A percentile compares a stretch with the other conserved stretches of the same genome.
Conservation (phyloP, 1,140 invertebrate genomes). For the Drosophila jambulina region DNA sequence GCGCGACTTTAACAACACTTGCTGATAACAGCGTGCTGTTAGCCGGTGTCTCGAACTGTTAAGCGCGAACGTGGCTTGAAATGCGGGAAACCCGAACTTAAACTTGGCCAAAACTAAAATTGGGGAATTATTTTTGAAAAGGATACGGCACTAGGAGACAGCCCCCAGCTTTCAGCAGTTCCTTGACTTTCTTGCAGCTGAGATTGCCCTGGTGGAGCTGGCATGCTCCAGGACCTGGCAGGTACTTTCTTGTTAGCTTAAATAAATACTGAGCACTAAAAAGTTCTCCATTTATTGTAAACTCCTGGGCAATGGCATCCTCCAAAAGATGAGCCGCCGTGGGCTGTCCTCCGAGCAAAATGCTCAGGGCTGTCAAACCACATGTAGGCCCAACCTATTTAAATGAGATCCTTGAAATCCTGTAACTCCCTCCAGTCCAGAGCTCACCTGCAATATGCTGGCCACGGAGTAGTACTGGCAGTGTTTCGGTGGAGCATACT, state of each 20-base stretch:
- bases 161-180: conserved; percentile 68
- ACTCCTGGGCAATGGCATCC: conserved; percentile 87
- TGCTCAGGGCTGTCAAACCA: conserved; percentile 92
- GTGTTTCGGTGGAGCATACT: conserved; percentile 53
- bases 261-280: conserved; percentile 91
- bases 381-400: conserved; percentile 88
- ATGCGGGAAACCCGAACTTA: neutral
- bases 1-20: conserved; percentile 18
- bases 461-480: conserved; percentile 66
- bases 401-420: neutral
- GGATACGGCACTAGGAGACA: conserved; percentile 87
- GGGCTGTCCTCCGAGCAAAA: conserved; percentile 89
- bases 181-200: conserved; percentile 80
- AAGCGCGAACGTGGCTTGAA: neutral
- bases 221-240: conserved; percentile 29
- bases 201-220: conserved; percentile 70
- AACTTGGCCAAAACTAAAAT: conserved; percentile 1
- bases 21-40: conserved; percentile 16
- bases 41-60: conserved; percentile 19
- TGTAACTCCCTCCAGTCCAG: neutral
- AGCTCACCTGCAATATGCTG: conserved; percentile 61
- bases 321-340: conserved; percentile 87
- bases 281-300: conserved; percentile 93
- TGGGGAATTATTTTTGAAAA: conserved; percentile 41
- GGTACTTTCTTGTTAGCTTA: conserved; percentile 46